Conservation (phyloP, 2,888 invertebrate species). For the Standfussiana lucernea region DNA sequence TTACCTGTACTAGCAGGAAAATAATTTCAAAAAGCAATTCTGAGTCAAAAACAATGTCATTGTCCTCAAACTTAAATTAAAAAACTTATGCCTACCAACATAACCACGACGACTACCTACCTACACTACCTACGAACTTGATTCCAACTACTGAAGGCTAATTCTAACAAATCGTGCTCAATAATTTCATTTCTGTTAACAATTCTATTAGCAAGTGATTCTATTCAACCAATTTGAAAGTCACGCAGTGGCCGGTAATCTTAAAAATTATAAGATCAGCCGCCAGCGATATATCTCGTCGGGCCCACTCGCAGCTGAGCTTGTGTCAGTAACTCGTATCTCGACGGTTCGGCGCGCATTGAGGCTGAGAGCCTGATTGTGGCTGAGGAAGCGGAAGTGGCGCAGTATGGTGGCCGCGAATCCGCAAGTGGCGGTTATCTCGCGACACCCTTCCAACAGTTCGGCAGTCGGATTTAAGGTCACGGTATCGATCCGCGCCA, state of each 20-base stretch:
- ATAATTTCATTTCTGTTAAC: conserved; percentile 25
- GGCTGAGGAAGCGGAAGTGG: conserved; percentile 57
- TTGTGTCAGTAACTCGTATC: not conserved
- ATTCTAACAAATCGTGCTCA: not conserved
- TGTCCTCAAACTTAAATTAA: conserved; percentile 48
- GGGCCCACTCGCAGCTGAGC: not conserved
- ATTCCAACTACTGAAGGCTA: not conserved
- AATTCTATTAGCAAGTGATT: conserved; percentile 14
- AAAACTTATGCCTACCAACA: not conserved
- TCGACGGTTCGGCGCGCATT: not conserved
- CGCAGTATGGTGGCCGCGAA: conserved; percentile 47
- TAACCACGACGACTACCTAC: not conserved
- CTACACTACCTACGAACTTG: not conserved
- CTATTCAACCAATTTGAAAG: conserved; percentile 8
- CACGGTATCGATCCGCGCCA: conserved; percentile 87
- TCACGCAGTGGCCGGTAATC: conserved; percentile 27
- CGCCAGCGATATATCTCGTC: conserved; percentile 9
- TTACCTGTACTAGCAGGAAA: conserved; percentile 59
- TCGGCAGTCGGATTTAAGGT: conserved; percentile 81
- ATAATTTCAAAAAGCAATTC: conserved; percentile 24
- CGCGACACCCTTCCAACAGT: conserved; percentile 70
- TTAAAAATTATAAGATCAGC: conserved; percentile 29
- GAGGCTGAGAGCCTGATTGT: not conserved
- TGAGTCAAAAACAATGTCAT: conserved; percentile 30
- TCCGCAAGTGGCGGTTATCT: conserved; percentile 60